Evolutionary conservation across 2,113 vertebrate species (phyloP).

Genomic region (Hemicordylus capensis): DNA sequence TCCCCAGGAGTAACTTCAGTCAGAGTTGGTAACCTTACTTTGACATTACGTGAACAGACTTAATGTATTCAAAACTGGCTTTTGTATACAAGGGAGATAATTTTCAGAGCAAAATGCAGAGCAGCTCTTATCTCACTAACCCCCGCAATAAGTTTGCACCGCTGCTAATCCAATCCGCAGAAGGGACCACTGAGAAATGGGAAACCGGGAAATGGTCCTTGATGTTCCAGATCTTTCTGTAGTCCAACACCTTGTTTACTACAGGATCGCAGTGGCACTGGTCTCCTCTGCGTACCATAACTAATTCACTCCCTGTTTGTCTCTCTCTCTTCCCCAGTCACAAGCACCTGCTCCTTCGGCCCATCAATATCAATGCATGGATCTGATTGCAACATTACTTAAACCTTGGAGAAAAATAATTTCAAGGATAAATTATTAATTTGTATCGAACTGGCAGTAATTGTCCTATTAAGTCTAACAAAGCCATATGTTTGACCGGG

Average conservation of each 20-base stretch:
- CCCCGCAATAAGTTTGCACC: no score
- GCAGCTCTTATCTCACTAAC: no score
- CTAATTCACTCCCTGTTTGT: background rate
- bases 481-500: slow-evolving; percentile 29
- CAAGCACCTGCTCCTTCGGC: background rate
- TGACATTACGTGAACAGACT: no score
- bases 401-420: slow-evolving; percentile 43
- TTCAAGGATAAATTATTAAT: slow-evolving; percentile 45
- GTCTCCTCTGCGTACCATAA: background rate
- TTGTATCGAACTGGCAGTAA: slow-evolving; percentile 28
- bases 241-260: no score
- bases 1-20: no score
- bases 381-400: slow-evolving; percentile 35
- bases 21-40: no score
- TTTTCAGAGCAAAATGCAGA: no score
- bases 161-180: no score
- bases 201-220: background rate
- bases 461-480: slow-evolving; percentile 42
- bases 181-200: background rate
- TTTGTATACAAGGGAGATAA: no score
- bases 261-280: background rate
- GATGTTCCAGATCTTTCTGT: background rate
- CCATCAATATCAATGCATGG: slow-evolving; percentile 25
- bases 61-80: no score
- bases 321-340: background rate